Evolutionary conservation across 2,888 invertebrate genomes (phyloP).

Genomic region (Capitulum mitella): DNA sequence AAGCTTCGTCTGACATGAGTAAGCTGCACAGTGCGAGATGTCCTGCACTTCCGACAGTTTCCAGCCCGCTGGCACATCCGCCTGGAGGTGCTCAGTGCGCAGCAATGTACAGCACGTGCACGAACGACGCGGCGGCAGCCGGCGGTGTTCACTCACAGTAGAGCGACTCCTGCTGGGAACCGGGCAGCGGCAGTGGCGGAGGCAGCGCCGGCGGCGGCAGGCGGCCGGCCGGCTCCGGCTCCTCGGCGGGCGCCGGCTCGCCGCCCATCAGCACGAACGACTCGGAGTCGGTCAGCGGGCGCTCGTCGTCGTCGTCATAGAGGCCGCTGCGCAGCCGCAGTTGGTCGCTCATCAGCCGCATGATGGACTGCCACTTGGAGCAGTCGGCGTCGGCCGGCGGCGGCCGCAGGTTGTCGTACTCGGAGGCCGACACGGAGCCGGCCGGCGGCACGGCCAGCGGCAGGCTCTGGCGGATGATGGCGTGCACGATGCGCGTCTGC

Average conservation of each 20-base stretch:
- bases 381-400: constrained; percentile 27
- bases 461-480: constrained; percentile 44
- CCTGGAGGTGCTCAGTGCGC: too few relatives aligned
- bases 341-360: constrained; percentile 37
- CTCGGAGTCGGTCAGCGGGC: constrained; percentile 40
- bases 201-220: constrained; percentile 31
- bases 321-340: constrained; percentile 21
- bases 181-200: constrained; percentile 30
- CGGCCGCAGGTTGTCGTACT: constrained; percentile 43
- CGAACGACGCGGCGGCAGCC: too few relatives aligned
- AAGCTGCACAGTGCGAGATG: too few relatives aligned
- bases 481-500: constrained; percentile 44
- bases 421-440: constrained; percentile 40
- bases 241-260: constrained; percentile 26
- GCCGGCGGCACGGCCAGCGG: constrained; percentile 46
- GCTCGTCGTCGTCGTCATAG: constrained; percentile 5
- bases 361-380: constrained; percentile 37
- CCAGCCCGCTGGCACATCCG: too few relatives aligned
- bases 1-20: too few relatives aligned
- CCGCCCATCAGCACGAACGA: constrained; percentile 41
- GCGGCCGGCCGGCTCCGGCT: constrained; percentile 24
- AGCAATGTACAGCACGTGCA: too few relatives aligned
- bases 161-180: constrained; percentile 58
- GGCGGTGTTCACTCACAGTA: constrained; percentile 64
- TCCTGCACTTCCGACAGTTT: too few relatives aligned